phyloP scores from a whole-genome alignment of 2,797 vertebrate species.

The Poecilia picta region DNA sequence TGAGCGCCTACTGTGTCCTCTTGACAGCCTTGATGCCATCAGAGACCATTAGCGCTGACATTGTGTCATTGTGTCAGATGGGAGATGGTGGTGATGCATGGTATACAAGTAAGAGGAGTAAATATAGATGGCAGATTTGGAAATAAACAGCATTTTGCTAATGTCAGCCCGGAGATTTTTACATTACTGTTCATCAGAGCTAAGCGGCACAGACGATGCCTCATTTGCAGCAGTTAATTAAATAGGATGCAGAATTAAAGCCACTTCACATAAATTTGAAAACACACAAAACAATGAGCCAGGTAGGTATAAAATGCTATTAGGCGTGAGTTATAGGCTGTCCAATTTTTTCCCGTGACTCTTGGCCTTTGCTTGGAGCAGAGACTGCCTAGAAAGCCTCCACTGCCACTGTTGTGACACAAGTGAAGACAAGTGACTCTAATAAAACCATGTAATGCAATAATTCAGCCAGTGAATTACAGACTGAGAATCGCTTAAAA shows the following conservation, averaged over 20 bases:
- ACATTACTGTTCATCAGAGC: conserved; percentile 16
- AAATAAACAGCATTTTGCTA: conserved; percentile 37
- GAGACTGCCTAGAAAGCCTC: conserved; percentile 31
- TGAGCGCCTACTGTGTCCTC: conserved; percentile 67
- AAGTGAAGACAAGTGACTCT: conserved; percentile 76
- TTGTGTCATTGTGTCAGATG: conserved; percentile 62
- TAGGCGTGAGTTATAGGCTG: conserved; percentile 21
- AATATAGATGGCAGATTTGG: conserved; percentile 47
- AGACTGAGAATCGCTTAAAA: conserved; percentile 37
- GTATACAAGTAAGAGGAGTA: conserved; percentile 49
- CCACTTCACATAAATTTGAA: conserved; percentile 6
- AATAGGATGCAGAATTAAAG: conserved; percentile 2
- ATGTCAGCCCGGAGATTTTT: conserved; percentile 14
- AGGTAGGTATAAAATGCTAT: conserved; percentile 14
- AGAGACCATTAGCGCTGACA: conserved; percentile 73
- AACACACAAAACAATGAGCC: conserved; percentile 6
- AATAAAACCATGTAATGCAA: conserved; percentile 74
- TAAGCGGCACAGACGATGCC: conserved; percentile 11
- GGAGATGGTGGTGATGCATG: conserved; percentile 50
- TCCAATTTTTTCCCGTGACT: conserved; percentile 29
- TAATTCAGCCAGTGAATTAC: conserved; percentile 68
- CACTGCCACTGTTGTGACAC: conserved; percentile 52
- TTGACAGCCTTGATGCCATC: conserved; percentile 75
- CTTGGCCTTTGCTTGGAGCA: conserved; percentile 34
- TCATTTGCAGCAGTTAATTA: conserved; percentile 21